Evolutionary conservation across 2,797 vertebrate species (phyloP).

Genomic region (Varecia variegata): DNA sequence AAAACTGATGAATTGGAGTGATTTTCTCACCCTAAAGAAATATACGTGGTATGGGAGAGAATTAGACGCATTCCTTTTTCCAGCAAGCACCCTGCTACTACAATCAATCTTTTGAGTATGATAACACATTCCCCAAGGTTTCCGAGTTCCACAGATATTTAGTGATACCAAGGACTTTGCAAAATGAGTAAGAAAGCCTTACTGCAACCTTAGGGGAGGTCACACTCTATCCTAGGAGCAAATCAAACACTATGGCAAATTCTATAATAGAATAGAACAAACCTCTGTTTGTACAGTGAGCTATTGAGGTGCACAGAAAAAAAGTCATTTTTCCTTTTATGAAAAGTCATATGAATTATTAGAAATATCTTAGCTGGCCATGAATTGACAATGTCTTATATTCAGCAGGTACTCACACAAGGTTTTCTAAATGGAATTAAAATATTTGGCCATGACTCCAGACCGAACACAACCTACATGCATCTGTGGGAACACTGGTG

Average conservation of each 20-base stretch:
- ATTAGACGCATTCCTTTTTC: neutral
- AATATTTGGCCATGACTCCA: neutral
- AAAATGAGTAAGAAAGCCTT: neutral
- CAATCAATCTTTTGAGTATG: neutral
- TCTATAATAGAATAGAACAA: too few species aligned
- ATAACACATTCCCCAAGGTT: neutral
- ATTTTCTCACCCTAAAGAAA: neutral
- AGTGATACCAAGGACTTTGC: neutral
- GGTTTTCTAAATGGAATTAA: neutral
- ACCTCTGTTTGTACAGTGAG: neutral
- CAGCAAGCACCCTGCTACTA: neutral
- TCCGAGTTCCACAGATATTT: neutral
- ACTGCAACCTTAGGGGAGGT: neutral
- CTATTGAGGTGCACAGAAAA: neutral
- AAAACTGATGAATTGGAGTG: neutral
- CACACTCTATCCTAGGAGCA: neutral
- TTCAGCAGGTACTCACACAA: neutral
- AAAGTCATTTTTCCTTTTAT: neutral
- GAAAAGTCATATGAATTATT: neutral
- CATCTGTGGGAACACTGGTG: rapidly evolving
- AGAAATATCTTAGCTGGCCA: neutral
- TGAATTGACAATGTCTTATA: neutral
- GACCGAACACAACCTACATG: neutral
- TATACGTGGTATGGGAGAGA: rapidly evolving
- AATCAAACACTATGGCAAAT: neutral